phyloP scores from a whole-genome alignment of 2,888 invertebrate genomes.

The Serripes groenlandicus region DNA sequence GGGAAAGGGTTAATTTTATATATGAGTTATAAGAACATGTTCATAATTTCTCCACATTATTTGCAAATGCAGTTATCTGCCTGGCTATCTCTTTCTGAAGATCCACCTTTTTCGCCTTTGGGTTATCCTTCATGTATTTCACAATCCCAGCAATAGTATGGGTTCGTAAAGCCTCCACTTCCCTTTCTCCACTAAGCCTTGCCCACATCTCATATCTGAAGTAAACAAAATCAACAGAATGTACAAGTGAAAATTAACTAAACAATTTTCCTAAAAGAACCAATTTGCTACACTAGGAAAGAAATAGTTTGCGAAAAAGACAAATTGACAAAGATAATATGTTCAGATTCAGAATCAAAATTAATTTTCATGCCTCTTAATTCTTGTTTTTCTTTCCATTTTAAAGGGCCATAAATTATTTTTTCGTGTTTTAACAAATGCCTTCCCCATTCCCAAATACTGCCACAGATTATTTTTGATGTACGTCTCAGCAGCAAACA shows the following conservation, averaged over 20 bases:
- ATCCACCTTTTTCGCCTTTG: constrained; percentile 78
- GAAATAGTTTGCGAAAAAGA: too few relatives aligned
- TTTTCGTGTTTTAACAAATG: too few relatives aligned
- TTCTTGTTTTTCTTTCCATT: too few relatives aligned
- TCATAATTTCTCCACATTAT: constrained; percentile 74
- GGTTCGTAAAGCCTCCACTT: constrained; percentile 77
- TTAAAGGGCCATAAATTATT: too few relatives aligned
- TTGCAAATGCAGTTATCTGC: constrained; percentile 77
- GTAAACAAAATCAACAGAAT: constrained; percentile 15
- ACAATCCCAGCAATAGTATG: constrained; percentile 77
- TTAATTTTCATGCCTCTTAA: too few relatives aligned
- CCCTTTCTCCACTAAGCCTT: constrained; percentile 75
- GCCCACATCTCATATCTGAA: constrained; percentile 69
- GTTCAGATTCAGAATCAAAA: too few relatives aligned
- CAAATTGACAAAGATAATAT: too few relatives aligned
- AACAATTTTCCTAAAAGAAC: too few relatives aligned
- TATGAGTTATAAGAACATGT: neutral
- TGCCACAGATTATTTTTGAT: too few relatives aligned
- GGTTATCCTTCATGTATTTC: constrained; percentile 79
- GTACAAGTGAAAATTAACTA: neutral
- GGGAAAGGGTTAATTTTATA: too few relatives aligned
- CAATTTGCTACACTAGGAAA: neutral
- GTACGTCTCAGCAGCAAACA: too few relatives aligned
- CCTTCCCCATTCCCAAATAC: too few relatives aligned
- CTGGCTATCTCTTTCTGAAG: constrained; percentile 75